Base-by-base conservation (phyloP, 2,797 vertebrate species). In the Sphenodon punctatus region DNA sequence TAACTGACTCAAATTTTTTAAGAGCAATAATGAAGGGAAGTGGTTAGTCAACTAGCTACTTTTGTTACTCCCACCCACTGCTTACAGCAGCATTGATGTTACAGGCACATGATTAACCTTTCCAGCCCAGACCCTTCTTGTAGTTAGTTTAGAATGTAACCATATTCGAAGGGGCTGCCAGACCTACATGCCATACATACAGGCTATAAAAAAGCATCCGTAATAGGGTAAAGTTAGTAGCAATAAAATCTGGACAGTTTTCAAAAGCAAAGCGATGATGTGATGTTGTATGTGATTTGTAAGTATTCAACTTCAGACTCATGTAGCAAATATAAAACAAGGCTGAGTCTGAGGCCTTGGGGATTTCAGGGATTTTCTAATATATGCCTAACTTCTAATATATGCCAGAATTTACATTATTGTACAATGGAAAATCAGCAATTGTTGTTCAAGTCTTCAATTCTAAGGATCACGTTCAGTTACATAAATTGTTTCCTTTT, bases 41-140 rank as follows among this genome's bases (percentile, higher is more conserved):
- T 95, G 95, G 95, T 95, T 96, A 95, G 89, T 94, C 94, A 92
- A 93, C 91, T 95, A 93, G 85, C 93, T 92, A 89, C 89, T 94
- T 95, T 84, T 94, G 92, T 94, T 93, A 91, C 82, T 92, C 92
- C 93, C 91, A 93, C 90, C 92, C 93, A 93, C 93, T 90, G 89
- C 84, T 93, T 80, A 90, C n/a, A 93, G 76, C 77, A 88, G 72
- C 88, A 91, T 85, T 89, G 87, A 85, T 80, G 71, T 80, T 75
- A 23, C 71, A 55, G 84, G 67, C 4, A 43, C 22, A 42, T 76
- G 84, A 91, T 80, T 90, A 86, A 82, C 66, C 69, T 90, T 84
- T 86, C 27, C 65, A 86, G 60, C 41, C 67, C 32, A 80, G 53
- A 81, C 89, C 56, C 80, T 79, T 11, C 32, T 60, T 82, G 53